These are phyloP conservation scores for Dynastes grantii DNA, from an alignment of 2,888 invertebrate species.

Conservation along the genomic window DNA sequence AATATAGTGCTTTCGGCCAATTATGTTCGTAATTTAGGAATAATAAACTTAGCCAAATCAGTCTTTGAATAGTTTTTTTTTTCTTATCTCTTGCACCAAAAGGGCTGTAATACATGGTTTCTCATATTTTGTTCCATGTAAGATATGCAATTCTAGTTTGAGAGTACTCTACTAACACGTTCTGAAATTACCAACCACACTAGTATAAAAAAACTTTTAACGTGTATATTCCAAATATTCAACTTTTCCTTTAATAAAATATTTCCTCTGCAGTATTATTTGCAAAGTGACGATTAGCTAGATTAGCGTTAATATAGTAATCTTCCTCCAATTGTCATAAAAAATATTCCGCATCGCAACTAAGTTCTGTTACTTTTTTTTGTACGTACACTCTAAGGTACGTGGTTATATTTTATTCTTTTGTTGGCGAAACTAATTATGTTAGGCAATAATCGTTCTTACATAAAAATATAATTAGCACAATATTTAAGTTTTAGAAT, in stretches of 20 bases:
- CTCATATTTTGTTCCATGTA: constrained; percentile 31
- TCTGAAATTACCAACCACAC: neutral
- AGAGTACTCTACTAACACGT: constrained; percentile 6
- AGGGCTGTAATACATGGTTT: constrained; percentile 29
- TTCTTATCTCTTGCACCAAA: constrained; percentile 33
- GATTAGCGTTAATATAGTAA: constrained; percentile 15
- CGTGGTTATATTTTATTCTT: constrained; percentile 46
- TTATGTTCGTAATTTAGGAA: constrained; percentile 44
- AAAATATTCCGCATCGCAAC: constrained; percentile 29
- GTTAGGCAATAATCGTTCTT: constrained; percentile 59
- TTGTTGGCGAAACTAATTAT: constrained; percentile 63
- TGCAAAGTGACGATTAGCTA: constrained; percentile 3
- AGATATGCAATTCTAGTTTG: constrained; percentile 47
- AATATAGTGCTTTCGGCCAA: constrained; percentile 31
- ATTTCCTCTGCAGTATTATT: constrained; percentile 18
- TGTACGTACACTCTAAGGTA: constrained; percentile 46
- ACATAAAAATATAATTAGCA: constrained; percentile 63
- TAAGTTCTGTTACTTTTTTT: constrained; percentile 27
- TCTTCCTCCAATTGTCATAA: constrained; percentile 22
- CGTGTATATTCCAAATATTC: constrained; percentile 12
- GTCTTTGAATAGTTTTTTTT: constrained; percentile 48
- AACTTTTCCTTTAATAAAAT: constrained; percentile 14
- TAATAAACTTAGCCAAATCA: constrained; percentile 49
- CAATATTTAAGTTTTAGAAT: constrained; percentile 53
- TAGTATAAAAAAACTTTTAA: neutral